Evolutionary conservation across 2,888 invertebrate species (phyloP), one percentile per base, ranked within the genome.

Genomic region (Catonia carolina): DNA sequence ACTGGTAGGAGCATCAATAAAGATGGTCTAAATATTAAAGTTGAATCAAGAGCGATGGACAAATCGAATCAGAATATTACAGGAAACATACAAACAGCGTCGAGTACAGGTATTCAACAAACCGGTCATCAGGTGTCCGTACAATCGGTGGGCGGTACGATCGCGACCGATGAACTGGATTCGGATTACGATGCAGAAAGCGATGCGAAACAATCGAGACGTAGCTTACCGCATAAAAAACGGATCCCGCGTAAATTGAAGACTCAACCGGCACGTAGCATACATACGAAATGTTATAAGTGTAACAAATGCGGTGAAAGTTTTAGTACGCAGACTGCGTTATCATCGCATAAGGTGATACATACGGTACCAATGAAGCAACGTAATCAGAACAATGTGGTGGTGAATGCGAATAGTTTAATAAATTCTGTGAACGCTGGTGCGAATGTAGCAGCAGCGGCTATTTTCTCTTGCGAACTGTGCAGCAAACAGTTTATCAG

Each of bases 191-290:
- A 75, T 53, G 72, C 72, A 17, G 76, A 75, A 37, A 75, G 73
- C 53, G 69, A 72, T 20, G 63, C 70, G 1, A 70, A 69, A 33
- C 68, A 70, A 12, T 69, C 73, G 1, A 73, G 75, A 53, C 70
- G 86, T 70, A 85, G 85, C 62, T 72, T 91, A 56, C 91, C 91
- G 0, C 91, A 91, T 69, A 91, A 91, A 71, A 92, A 92, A 70
- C 77, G 91, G 56, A 89, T 91, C 63, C 85, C 90, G 0, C 77
- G 83, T 56, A 90, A 89, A 66, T 73, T 90, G 17, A 83, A 83
- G 31, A 60, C 27, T 64, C 69, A 49, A 18, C 59, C 63, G 35
- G 56, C 62, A 5, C 62, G 64, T 39, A 73, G 71, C 61, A 67
- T 64, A 45, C 61, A 62, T 54, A 54, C 63, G 2, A 69, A 73